Percentiles rank a stretch among this genome's conserved stretches.
Evolutionary conservation across 64 coral and sea anemone genomes (phyloP).

Genomic region (Pachyseris speciosa): DNA sequence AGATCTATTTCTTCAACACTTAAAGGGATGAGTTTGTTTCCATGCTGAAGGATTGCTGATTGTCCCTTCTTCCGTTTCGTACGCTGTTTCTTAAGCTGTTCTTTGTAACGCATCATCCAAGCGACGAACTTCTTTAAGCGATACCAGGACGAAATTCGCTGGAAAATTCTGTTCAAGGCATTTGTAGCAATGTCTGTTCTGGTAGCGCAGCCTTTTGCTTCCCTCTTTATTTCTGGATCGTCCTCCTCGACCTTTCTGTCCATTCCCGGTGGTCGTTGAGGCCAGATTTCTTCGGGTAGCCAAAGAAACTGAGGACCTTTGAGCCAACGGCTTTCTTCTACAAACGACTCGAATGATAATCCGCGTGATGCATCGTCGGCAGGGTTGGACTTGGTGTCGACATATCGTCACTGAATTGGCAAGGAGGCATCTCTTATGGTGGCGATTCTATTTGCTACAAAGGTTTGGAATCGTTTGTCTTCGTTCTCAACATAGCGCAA

Average conservation of each 20-base stretch:
- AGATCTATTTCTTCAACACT: neutral
- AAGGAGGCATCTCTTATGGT: neutral
- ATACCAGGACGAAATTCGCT: conserved; percentile 6
- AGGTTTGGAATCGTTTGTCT: neutral
- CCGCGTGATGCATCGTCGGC: conserved; percentile 1
- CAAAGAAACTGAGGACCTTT: neutral
- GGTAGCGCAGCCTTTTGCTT: neutral
- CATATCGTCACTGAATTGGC: neutral
- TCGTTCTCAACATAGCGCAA: no score
- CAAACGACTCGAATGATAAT: neutral
- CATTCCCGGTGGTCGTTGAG: neutral
- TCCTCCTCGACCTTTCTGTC: neutral
- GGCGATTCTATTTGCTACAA: neutral
- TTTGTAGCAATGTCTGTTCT: neutral
- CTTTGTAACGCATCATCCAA: conserved; percentile 20
- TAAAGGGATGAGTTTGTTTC: neutral
- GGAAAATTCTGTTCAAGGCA: neutral
- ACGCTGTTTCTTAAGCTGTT: neutral
- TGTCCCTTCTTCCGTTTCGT: no score
- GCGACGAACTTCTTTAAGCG: conserved; percentile 29
- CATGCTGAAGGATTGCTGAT: no score
- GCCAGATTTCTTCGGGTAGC: neutral
- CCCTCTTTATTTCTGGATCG: conserved; percentile 27
- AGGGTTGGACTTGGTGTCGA: neutral
- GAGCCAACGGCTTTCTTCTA: neutral